Evolutionary conservation across 2,797 vertebrate genomes (phyloP).

Genomic region (Xenentodon cancila): DNA sequence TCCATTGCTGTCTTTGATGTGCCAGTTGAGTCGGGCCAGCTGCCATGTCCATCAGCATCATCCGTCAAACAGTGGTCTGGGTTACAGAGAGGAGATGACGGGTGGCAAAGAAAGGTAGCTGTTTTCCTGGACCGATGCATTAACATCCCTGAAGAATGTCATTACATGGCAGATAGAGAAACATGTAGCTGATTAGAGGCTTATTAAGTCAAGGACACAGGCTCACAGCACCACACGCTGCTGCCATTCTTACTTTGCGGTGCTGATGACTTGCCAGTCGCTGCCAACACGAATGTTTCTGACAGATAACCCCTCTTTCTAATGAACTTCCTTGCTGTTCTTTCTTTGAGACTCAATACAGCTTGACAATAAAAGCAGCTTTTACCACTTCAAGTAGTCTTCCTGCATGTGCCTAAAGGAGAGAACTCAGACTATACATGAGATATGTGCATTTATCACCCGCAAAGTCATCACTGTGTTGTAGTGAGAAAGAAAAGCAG

Average conservation of each 20-base stretch:
- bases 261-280: conserved; percentile 43
- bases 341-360: conserved; percentile 35
- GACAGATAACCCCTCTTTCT: conserved; percentile 55
- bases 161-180: conserved; percentile 67
- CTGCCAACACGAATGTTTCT: conserved; percentile 40
- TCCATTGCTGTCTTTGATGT: conserved; percentile 38
- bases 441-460: conserved; percentile 51
- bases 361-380: conserved; percentile 30
- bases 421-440: conserved; percentile 37
- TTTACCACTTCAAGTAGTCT: conserved; percentile 31
- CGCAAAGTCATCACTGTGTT: conserved; percentile 39
- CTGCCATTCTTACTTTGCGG: conserved; percentile 35
- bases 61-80: conserved; percentile 61
- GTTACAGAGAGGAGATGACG: conserved; percentile 60
- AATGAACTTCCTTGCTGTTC: conserved; percentile 46
- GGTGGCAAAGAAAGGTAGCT: conserved; percentile 76
- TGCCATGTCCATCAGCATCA: conserved; percentile 69
- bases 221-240: conserved; percentile 36
- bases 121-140: conserved; percentile 69
- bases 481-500: conserved; percentile 72
- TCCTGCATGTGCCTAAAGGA: conserved; percentile 31
- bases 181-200: conserved; percentile 74
- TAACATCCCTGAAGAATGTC: conserved; percentile 68
- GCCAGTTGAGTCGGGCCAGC: conserved; percentile 33
- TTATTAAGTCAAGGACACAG: conserved; percentile 79